A percentile compares a stretch with the other conserved stretches of the same genome.
These are phyloP conservation scores for Cirrhinus molitorella DNA, from an alignment of 2,797 vertebrate species.

Conservation along the genomic window DNA sequence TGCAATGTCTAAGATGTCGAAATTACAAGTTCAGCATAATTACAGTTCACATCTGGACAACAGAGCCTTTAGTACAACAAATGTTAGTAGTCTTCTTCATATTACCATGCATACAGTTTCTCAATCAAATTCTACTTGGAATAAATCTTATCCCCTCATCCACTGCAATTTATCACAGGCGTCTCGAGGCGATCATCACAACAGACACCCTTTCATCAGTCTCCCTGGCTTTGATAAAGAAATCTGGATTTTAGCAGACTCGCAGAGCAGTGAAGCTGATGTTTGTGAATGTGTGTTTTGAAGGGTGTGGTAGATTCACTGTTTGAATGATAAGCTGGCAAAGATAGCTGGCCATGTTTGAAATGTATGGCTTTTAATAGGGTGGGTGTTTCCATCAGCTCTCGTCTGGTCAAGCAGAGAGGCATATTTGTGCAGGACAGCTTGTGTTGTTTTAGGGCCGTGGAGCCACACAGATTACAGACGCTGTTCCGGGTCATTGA, in stretches of 20 bases:
- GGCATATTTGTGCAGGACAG: conserved; percentile 69
- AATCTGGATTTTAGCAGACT: conserved; percentile 14
- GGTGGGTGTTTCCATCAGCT: conserved; percentile 67
- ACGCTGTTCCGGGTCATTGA: conserved; percentile 70
- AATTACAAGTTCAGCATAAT: conserved; percentile 62
- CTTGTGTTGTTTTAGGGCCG: conserved; percentile 73
- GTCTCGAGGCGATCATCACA: conserved; percentile 4
- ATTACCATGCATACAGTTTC: neutral
- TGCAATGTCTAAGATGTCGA: conserved; percentile 53
- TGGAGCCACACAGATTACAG: conserved; percentile 63
- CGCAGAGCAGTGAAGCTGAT: conserved; percentile 1
- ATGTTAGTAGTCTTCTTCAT: neutral
- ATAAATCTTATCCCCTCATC: conserved; percentile 26
- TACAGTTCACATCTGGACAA: conserved; percentile 38
- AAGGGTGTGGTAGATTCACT: conserved; percentile 56
- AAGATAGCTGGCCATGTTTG: conserved; percentile 65
- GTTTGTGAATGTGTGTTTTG: conserved; percentile 33
- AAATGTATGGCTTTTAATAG: conserved; percentile 69
- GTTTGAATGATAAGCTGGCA: conserved; percentile 56
- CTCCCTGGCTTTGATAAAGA: conserved; percentile 34
- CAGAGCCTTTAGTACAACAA: conserved; percentile 12
- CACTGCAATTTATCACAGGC: neutral
- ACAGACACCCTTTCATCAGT: conserved; percentile 38
- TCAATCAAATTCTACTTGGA: conserved; percentile 19
- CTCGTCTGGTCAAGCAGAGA: conserved; percentile 60